Evolutionary conservation across 2,888 invertebrate species (phyloP), one percentile per base, ranked within the genome.

Genomic region (Dinocampus coccinellae): DNA sequence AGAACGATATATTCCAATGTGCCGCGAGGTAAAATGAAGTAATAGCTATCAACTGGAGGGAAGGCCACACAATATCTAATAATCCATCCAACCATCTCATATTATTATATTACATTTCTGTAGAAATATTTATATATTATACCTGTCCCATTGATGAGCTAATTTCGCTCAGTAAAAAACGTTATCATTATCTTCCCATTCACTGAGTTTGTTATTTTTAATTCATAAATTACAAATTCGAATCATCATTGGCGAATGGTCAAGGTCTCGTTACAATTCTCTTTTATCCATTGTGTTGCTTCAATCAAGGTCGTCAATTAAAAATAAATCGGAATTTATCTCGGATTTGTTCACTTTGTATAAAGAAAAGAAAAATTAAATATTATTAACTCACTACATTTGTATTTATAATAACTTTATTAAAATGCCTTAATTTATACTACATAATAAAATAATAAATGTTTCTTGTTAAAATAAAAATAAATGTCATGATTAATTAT

Each of bases 11-110:
- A 29, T 29, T 7, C 3, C 29, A 29, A 7, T 29, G 72, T 74
- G 70, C 66, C 74, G 73, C 65, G 67, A 73, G 72, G 70, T 69
- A 72, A 72, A 74, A 74, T 73, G 69, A 73, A 76, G 74, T 76
- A 75, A 75, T 71, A 67, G 74, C 70, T 75, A 73, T 75, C 72
- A 69, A 72, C 70, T 29, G 66, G 73, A 69, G 58, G 42, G 63
- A 72, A 69, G 69, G 64, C 62, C 64, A 24, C 33, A 29, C 29
- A 29, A 42, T 11, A 42, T 53, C 22, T 53, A 53, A 53, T 53
- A 53, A 20, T 20, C 4, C 53, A 53, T 53, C 20, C 16, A 16
- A 2, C 16, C 53, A 16, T 53, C 53, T n/a, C 20, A 53, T 53
- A 29, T 29, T 29, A 29, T 53, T 53, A 16, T 16, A 20, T 20